phyloP scores from a whole-genome alignment of 2,797 vertebrate species.

The Miichthys miiuy region DNA sequence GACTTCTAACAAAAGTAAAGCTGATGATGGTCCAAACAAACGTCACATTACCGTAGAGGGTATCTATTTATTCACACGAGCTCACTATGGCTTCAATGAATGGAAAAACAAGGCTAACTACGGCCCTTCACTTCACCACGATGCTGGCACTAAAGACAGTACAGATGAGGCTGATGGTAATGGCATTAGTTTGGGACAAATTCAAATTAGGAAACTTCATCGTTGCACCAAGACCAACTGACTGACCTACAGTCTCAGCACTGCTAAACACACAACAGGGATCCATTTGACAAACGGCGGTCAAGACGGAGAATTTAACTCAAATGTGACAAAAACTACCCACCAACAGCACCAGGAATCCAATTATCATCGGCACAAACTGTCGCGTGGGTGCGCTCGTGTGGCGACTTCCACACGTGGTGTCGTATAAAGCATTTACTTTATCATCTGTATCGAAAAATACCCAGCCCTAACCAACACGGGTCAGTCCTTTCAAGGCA shows the following conservation, averaged over 20 bases:
- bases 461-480: slow-evolving; percentile 61
- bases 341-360: background rate
- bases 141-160: background rate
- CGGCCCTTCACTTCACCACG: too few relatives aligned
- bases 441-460: slow-evolving; percentile 31
- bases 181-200: background rate
- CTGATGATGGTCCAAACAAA: background rate
- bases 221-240: too few relatives aligned
- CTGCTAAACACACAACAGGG: background rate
- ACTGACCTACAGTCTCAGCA: background rate
- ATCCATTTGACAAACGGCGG: background rate
- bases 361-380: background rate
- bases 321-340: background rate
- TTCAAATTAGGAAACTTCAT: background rate
- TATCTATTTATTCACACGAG: background rate
- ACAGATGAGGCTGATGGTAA: background rate
- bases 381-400: too few relatives aligned
- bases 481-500: slow-evolving; percentile 61
- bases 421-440: background rate
- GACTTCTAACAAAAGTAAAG: background rate
- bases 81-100: background rate
- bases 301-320: background rate
- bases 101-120: too few relatives aligned
- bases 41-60: background rate
- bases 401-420: slow-evolving; percentile 1